Conservation (phyloP, 2,888 invertebrate species). For the Pyralis farinalis region DNA sequence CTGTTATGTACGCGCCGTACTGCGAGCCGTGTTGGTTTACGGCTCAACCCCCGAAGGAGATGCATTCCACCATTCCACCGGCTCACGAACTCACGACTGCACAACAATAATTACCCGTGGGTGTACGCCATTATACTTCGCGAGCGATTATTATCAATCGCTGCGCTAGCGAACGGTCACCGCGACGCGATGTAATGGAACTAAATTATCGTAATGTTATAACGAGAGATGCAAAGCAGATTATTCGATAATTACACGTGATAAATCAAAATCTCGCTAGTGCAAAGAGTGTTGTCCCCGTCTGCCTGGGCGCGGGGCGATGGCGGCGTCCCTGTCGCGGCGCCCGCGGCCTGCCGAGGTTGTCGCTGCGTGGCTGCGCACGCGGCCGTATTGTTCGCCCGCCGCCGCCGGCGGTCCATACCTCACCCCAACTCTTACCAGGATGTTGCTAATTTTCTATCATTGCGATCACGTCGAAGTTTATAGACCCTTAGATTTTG, state of each 20-base stretch:
- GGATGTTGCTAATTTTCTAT: slow-evolving; percentile 79
- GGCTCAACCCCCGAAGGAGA: slow-evolving; percentile 80
- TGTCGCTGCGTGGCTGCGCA: slow-evolving; percentile 51
- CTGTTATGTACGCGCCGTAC: slow-evolving; percentile 71
- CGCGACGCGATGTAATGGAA: slow-evolving; percentile 73
- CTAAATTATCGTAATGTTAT: slow-evolving; percentile 78
- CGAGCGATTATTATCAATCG: slow-evolving; percentile 80
- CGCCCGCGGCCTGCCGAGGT: slow-evolving; percentile 43
- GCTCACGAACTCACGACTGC: slow-evolving; percentile 80
- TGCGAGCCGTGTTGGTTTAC: slow-evolving; percentile 72
- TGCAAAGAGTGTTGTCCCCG: slow-evolving; percentile 41
- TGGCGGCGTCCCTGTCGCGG: slow-evolving; percentile 39
- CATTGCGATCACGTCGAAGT: slow-evolving; percentile 69
- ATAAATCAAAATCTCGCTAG: slow-evolving; percentile 74
- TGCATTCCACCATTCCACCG: slow-evolving; percentile 76
- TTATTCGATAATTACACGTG: slow-evolving; percentile 77
- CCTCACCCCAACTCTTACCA: slow-evolving; percentile 71
- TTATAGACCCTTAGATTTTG: slow-evolving; percentile 69
- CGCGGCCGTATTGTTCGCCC: slow-evolving; percentile 55
- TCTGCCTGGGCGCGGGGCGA: slow-evolving; percentile 28
- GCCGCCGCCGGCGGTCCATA: slow-evolving; percentile 67
- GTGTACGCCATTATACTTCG: slow-evolving; percentile 81
- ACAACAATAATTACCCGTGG: slow-evolving; percentile 81
- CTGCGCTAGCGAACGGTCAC: slow-evolving; percentile 74
- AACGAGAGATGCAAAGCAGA: slow-evolving; percentile 79